Base-by-base conservation (phyloP, 1,140 invertebrate species). In the Hyphantria cunea region DNA sequence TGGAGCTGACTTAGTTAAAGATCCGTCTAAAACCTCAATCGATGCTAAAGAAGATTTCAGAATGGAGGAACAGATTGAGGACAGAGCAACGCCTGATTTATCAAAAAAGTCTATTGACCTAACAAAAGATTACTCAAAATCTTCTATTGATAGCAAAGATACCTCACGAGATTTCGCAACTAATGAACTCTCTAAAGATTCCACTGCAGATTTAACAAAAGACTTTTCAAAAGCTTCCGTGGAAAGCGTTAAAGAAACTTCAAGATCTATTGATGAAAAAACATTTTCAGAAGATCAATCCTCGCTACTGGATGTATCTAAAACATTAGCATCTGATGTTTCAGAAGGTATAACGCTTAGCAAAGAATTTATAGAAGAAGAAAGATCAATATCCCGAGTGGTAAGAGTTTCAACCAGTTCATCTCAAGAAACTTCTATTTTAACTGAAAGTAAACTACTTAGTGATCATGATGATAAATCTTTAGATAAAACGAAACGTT, bases 81-180 rank as follows among this genome's bases (percentile, higher is more conserved):
- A 90, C 50, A 66, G 84, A 54, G 85, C 70, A 8, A 87, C 86
- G 14, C 88, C 86, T 25, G 88, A 90, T 68, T 72, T 90, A 55
- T 90, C 86, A 14, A 90, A 90, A 63, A 90, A 90, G 60, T 90
- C 88, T 5, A 69, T 89, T 47, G 86, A 89, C 58, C 72, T 90
- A 51, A 87, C 86, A 11, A 90, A 90, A 79, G 88, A 90, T 65
- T 90, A 89, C 52, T 90, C 88, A 5, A 90, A 90, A 68, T 90
- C 88, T 34, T 90, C 86, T 31, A 88, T 90, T 49, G 88, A 90
- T 61, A 90, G 88, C 69, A 90, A 90, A 74, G 88, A 90, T 60
- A 90, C 88, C 2, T 90, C 88, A 9, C 76, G 88, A 76, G 88
- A 90, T 70, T 90, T 90, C 74, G 85, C 88, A n/a, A 89, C 88